Evolutionary conservation across 2,113 vertebrate species (phyloP), one percentile per base, ranked within the genome.

Genomic region (Petrocephalus microphthalmus): DNA sequence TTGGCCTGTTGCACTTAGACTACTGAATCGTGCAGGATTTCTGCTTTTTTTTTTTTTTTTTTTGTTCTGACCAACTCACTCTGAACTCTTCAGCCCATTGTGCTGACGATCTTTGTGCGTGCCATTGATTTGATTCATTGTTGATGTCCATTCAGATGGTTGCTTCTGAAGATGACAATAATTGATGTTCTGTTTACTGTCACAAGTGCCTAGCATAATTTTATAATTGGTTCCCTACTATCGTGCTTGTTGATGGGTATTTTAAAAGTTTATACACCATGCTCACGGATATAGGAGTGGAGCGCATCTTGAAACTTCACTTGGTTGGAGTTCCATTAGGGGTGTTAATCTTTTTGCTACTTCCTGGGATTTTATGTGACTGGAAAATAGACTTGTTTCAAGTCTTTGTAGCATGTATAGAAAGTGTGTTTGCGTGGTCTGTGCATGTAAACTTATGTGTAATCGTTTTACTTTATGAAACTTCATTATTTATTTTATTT

Each of bases 51-150:
- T 37, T 78, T 88, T 42, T 74, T 37, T 78, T 78, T 13, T 49
- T 92, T 94, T 93, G 93, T 92, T 95, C 90, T 74, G 51, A 67
- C 93, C 83, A 88, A 91, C 92, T 94, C 90, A 93, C 94, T 94
- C 93, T 89, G 88, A 89, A 89, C 93, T 90, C 92, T 95, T 94
- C 91, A 91, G 90, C 86, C 91, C 89, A 92, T 93, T 93, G 91
- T 93, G 89, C 6, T 90, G 88, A 89, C 89, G 91, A 88, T 91
- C 92, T 90, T 92, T 91, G 89, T 92, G 93, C 92, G 90, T 94
- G 92, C 93, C 89, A 94, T 94, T 94, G 92, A 91, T 90, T 47
- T n/a, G 33, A 45, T 25, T 53, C 56, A 84, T 78, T 78, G 71
- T 42, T 78, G 67, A 33, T 17, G 71, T 84, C 29, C 22, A 49